A percentile compares a stretch with the other conserved stretches of the same genome.
phyloP scores from a whole-genome alignment of 2,113 vertebrate species.

The Misgurnus anguillicaudatus region DNA sequence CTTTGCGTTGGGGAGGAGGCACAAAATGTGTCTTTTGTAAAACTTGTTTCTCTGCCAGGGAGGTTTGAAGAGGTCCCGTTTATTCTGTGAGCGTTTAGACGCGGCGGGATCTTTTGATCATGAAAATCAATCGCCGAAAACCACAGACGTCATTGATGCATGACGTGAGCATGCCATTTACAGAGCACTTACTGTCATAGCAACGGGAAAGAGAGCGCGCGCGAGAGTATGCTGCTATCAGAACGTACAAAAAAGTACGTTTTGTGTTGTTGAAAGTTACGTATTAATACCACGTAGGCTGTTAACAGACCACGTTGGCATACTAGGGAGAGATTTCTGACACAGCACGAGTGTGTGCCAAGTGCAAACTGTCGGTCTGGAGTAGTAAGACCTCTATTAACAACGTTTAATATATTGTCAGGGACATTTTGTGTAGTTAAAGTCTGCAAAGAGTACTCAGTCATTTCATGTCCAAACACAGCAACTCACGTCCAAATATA shows the following conservation, averaged over 20 bases:
- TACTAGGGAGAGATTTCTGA: constrained; percentile 10
- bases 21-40: constrained; percentile 39
- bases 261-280: not conserved
- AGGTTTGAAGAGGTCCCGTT: constrained; percentile 13
- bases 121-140: constrained; percentile 19
- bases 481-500: constrained; percentile 39
- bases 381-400: constrained; percentile 9
- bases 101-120: constrained; percentile 36
- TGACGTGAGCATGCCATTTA: constrained; percentile 48
- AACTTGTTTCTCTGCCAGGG: not conserved
- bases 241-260: not conserved
- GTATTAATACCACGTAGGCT: no score
- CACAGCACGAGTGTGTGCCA: constrained; percentile 20
- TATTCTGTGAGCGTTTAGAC: constrained; percentile 31
- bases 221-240: not conserved
- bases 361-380: constrained; percentile 26
- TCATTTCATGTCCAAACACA: constrained; percentile 38
- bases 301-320: no score
- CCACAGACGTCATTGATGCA: constrained; percentile 2
- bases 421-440: constrained; percentile 18
- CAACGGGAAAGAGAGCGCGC: constrained; percentile 1
- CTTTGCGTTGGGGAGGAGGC: not conserved
- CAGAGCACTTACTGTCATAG: constrained; percentile 33
- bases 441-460: constrained; percentile 14
- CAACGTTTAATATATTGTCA: constrained; percentile 26